phyloP scores from a whole-genome alignment of 1,140 invertebrate species.

The Apocrypta bakeri region DNA sequence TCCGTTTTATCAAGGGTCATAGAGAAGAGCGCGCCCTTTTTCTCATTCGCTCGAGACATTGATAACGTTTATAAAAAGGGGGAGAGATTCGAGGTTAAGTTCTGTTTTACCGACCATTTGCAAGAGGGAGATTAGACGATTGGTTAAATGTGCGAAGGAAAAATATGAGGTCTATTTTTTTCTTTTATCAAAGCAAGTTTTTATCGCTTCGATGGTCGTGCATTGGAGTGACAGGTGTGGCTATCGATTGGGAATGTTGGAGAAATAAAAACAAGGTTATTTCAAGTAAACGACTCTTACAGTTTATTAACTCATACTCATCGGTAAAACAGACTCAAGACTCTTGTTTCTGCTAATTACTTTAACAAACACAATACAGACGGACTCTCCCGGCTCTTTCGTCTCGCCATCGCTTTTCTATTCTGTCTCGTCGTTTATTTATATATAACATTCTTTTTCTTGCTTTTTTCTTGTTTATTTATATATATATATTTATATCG shows the following conservation, averaged over 20 bases:
- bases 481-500: constrained; percentile 16
- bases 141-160: not conserved
- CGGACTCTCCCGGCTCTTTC: not conserved
- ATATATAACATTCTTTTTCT: constrained; percentile 10
- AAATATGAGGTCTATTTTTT: not conserved
- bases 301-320: not conserved
- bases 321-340: constrained; percentile 23
- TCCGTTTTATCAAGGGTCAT: not conserved
- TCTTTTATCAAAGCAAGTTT: not conserved
- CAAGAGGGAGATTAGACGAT: not conserved
- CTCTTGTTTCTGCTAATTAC: not conserved
- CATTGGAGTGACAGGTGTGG: too few species aligned
- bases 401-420: not conserved
- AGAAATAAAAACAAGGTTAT: not conserved
- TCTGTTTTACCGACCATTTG: constrained; percentile 9
- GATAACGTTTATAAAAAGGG: constrained; percentile 10
- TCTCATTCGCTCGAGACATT: constrained; percentile 2
- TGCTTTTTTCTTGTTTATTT: not conserved
- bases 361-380: constrained; percentile 5
- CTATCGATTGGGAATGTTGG: not conserved
- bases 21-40: not conserved
- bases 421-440: constrained; percentile 13
- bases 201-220: not conserved
- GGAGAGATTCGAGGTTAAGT: not conserved
- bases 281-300: not conserved